Percentiles rank a stretch among this genome's conserved stretches.
phyloP scores from a whole-genome alignment of 1,140 invertebrate species.

The Drosophila willistoni region DNA sequence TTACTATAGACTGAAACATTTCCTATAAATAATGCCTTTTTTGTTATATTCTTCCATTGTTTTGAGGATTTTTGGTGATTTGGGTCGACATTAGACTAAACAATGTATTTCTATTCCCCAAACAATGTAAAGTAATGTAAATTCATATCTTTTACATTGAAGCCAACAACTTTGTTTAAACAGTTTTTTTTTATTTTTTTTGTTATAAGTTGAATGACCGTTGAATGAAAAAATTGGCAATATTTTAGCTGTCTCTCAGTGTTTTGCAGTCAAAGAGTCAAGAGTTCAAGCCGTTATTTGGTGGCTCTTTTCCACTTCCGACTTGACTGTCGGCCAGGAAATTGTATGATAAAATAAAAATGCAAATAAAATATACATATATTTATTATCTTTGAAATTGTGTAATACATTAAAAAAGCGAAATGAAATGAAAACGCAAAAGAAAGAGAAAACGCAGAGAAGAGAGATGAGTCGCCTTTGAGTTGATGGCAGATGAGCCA shows the following conservation, averaged over 20 bases:
- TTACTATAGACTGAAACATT: too few species aligned
- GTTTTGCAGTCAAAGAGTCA: conserved; percentile 25
- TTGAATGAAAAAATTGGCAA: conserved; percentile 33
- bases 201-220: conserved; percentile 47
- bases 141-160: too few species aligned
- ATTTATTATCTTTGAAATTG: conserved; percentile 60
- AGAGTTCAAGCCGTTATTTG: conserved; percentile 56
- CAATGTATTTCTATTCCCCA: too few species aligned
- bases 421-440: conserved; percentile 2
- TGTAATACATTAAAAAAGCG: conserved; percentile 59
- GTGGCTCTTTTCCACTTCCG: conserved; percentile 25
- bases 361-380: conserved; percentile 63
- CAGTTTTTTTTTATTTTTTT: background rate
- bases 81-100: too few species aligned
- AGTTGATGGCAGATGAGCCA: conserved; percentile 48
- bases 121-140: too few species aligned
- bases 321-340: conserved; percentile 55
- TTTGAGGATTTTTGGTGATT: too few species aligned
- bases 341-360: conserved; percentile 57
- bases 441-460: conserved; percentile 59
- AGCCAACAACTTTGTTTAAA: background rate
- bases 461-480: conserved; percentile 40
- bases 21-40: too few species aligned
- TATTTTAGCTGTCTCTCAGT: background rate
- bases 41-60: too few species aligned